Evolutionary conservation across 2,113 vertebrate genomes (phyloP).

Genomic region (Polypterus senegalus): DNA sequence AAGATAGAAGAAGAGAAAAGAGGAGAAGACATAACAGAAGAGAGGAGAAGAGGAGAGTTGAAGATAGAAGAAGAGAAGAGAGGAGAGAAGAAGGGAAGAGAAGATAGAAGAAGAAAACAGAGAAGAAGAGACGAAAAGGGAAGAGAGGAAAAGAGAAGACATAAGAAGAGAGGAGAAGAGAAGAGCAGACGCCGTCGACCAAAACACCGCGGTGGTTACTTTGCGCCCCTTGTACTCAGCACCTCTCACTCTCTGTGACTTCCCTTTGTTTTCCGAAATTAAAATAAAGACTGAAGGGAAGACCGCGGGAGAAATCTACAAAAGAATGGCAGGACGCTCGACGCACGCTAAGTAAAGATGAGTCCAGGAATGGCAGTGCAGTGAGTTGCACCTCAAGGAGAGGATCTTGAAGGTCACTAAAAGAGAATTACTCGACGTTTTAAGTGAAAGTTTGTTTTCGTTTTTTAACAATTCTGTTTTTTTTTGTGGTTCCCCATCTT

Average conservation of each 20-base stretch:
- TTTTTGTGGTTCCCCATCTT: too few species aligned
- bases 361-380: background rate
- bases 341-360: background rate
- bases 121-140: conserved; percentile 5
- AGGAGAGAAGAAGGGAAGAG: conserved; percentile 7
- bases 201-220: too few species aligned
- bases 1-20: conserved; percentile 30
- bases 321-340: background rate
- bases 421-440: background rate
- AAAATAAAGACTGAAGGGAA: background rate
- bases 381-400: background rate
- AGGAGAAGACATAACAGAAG: background rate
- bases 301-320: background rate
- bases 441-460: background rate
- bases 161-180: conserved; percentile 10
- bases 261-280: background rate
- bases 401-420: too few species aligned
- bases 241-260: too few species aligned
- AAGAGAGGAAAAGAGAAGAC: background rate
- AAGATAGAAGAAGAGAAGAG: conserved; percentile 13
- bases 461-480: background rate
- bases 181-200: background rate
- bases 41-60: conserved; percentile 3
- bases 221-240: background rate
- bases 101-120: conserved; percentile 8